phyloP scores from a whole-genome alignment of 2,888 invertebrate genomes.

The Leptinotarsa peninsularis region DNA sequence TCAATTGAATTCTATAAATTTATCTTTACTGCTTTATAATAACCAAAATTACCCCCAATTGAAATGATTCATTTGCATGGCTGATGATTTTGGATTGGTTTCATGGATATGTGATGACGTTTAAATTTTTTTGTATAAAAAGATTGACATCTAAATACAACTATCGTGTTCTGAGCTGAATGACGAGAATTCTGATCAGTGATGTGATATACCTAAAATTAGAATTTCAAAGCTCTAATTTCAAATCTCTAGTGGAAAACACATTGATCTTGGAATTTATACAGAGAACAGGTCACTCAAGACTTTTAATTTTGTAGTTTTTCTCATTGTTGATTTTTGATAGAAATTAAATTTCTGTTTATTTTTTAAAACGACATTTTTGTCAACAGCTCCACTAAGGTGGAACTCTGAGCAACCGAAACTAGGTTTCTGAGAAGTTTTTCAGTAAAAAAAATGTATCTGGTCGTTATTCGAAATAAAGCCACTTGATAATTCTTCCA shows the following conservation, averaged over 20 bases:
- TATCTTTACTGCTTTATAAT: background rate
- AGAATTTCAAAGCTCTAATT: conserved; percentile 6
- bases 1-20: background rate
- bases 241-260: background rate
- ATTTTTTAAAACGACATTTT: background rate
- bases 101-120: background rate
- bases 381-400: background rate
- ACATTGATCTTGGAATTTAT: too few relatives aligned
- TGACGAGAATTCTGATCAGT: background rate
- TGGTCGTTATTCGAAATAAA: background rate
- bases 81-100: background rate
- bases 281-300: too few relatives aligned
- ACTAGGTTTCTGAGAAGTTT: background rate
- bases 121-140: background rate
- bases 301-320: too few relatives aligned
- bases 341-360: background rate
- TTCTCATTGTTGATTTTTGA: background rate
- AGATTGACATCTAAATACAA: background rate
- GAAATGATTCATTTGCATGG: background rate
- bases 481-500: background rate
- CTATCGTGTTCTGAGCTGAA: background rate
- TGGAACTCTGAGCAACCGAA: background rate
- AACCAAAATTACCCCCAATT: background rate
- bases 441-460: background rate
- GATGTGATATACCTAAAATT: conserved; percentile 4